Evolutionary conservation across 2,797 vertebrate genomes (phyloP).

Genomic region (Decapterus maruadsi): DNA sequence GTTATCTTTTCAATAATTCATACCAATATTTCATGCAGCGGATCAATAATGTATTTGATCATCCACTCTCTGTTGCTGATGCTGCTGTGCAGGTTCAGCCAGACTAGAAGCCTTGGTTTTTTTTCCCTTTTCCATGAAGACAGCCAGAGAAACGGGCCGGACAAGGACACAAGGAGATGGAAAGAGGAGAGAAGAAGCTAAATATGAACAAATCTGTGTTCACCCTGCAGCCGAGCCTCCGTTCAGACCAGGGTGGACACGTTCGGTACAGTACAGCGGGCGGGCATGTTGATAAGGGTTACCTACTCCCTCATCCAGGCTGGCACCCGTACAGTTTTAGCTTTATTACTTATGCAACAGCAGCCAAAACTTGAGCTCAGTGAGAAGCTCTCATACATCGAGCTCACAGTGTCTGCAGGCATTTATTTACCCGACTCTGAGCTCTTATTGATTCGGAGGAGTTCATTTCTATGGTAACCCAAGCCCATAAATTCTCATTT

Average conservation of each 20-base stretch:
- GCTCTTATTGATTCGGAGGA: slow-evolving; percentile 76
- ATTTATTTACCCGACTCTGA: slow-evolving; percentile 62
- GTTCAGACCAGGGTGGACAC: slow-evolving; percentile 22
- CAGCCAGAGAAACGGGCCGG: neutral
- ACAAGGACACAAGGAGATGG: neutral
- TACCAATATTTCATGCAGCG: slow-evolving; percentile 67
- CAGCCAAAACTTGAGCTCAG: slow-evolving; percentile 46
- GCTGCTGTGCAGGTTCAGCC: slow-evolving; percentile 51
- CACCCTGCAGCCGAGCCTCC: slow-evolving; percentile 36
- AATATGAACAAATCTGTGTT: slow-evolving; percentile 46
- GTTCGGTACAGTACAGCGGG: slow-evolving; percentile 9
- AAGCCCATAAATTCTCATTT: slow-evolving; percentile 81
- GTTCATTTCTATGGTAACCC: slow-evolving; percentile 77
- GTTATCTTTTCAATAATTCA: slow-evolving; percentile 76
- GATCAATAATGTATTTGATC: slow-evolving; percentile 83
- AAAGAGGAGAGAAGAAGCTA: slow-evolving; percentile 6
- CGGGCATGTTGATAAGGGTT: slow-evolving; percentile 43
- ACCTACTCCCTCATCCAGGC: slow-evolving; percentile 34
- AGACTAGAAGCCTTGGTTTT: slow-evolving; percentile 21
- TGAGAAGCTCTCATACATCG: slow-evolving; percentile 48
- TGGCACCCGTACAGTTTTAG: slow-evolving; percentile 58
- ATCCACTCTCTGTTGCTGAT: slow-evolving; percentile 60
- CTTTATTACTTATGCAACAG: slow-evolving; percentile 68
- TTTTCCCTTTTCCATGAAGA: slow-evolving; percentile 26
- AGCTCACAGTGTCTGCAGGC: slow-evolving; percentile 55